Evolutionary conservation across 2,888 invertebrate species (phyloP), one percentile per base, ranked within the genome.

Genomic region (Uropetala carovei): DNA sequence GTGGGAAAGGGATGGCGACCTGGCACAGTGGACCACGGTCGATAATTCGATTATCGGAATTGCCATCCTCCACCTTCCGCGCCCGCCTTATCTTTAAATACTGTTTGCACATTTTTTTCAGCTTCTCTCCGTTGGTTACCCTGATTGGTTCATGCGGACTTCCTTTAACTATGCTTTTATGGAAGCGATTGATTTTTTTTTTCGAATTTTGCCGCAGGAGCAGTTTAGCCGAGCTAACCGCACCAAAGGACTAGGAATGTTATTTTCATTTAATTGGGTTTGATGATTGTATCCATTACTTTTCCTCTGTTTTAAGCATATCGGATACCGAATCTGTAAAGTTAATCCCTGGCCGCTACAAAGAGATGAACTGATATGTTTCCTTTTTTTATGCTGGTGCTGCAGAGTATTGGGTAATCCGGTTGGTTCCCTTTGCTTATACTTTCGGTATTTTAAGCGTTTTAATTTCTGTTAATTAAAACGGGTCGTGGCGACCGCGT

Each of bases 41-140:
- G 89, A 89, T 89, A 89, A 89, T 60, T 89, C 89, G 89, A 89
- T 89, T 89, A 89, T 89, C 89, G 89, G 89, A 89, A 89, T 89
- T 89, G 89, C 89, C 64, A 43, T 89, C 89, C 86, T 86, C 86
- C 60, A 60, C 86, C 86, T 86, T 60, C 86, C 64, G 89, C 60
- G 89, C 30, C 64, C 64, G 89, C 89, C 89, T 89, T 89, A 89
- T 89, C 89, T 89, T 89, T 89, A 89, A 89, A 89, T 89, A 89
- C 89, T 89, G 89, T 89, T 89, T 89, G 89, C 89, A 89, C 89
- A 60, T 64, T 56, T 60, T 89, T 43, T 22, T 43, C 60, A 18
- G 30, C 30, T 59, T 64, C 89, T 64, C 43, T 89, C 86, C 60
- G 59, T 30, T 60, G 86, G 86, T 86, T 60, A 27, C 60, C 64